Evolutionary conservation across 2,797 vertebrate species (phyloP), one percentile per base, ranked within the genome.

Genomic region (Acanthurus lineatus): DNA sequence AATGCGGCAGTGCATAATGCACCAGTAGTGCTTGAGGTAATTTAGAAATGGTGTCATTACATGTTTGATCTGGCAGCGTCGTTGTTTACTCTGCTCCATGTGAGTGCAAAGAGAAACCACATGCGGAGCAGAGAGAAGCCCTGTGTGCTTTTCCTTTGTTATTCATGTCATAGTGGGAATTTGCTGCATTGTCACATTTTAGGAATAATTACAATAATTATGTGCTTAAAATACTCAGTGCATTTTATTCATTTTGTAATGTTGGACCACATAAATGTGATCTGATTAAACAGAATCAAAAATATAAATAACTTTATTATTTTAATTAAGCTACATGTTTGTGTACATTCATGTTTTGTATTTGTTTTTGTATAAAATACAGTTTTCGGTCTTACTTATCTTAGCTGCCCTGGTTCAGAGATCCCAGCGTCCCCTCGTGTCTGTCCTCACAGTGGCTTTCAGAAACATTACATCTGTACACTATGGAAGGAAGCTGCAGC

Each of bases 91-190:
- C 20, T 28, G 61, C 28, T 61, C 49, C 51, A 15, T 66, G 65
- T 52, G 73, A 62, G 70, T 73, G 51, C 61, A 63, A 49, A 70
- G 66, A 61, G 54, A 52, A 40, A 14, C 61, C 8, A 62, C 53
- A 44, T 28, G 62, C 60, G 32, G 54, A 77, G 71, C 58, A 61
- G 53, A 63, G 51, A 64, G 48, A 28, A 47, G 15, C n/a, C 6
- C 61, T 12, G 35, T 25, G 25, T 57, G 66, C 19, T 28, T 16
- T 20, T 22, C 53, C 19, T 63, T 6, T 25, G 22, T 38, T 54
- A 9, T 40, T 69, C 45, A 58, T 5, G 20, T n/a, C 54, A 35
- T 0, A 1, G 2, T 48, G 51, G 12, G 35, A 61, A 49, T 45
- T 3, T 38, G 62, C 64, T 38, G 45, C 2, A 20, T 61, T 35